Evolutionary conservation across 2,888 invertebrate species (phyloP), one percentile per base, ranked within the genome.

Genomic region (Tetranychus truncatus): DNA sequence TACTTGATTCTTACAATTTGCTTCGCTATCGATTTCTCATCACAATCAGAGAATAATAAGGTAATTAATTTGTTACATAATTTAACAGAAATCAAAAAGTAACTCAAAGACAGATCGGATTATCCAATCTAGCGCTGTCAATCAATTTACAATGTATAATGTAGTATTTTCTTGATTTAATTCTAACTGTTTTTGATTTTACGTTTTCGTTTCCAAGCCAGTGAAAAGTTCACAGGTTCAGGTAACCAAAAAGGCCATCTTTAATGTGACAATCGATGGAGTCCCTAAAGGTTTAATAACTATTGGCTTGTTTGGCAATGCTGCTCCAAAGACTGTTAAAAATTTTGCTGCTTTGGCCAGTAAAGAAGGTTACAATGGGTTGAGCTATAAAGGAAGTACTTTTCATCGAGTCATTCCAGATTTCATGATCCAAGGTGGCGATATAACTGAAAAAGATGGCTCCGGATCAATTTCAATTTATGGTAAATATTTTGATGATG

Each of bases 351-450:
- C 15, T n/a, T 34, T 72, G 18, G 45, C 45, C 46, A 72, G 18
- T 18, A 11, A 11, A 69, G 20, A 69, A 4, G 44, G 72, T 5
- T 44, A 5, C 5, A 72, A 45, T n/a, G 44, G 34, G 34, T 45
- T 72, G n/a, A 46, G 44, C 15, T 72, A 45, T 44, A 72, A 72
- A 11, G 46, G 46, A 24, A 45, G 45, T n/a, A 72, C 34, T 45
- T 72, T 72, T 20, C 72, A 72, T 11, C 44, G 72, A 44, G 45
- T 72, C 15, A 45, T 72, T 8, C 45, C 34, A 9, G 46, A 45
- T 11, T 72, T 72, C 46, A 72, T 72, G 72, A 45, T 72, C n/a
- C 72, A 72, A 45, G 72, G 72, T 1, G 72, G 72, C 4, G 72
- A 72, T 72, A 34, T 72, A 4, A 72, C 72, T 11, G 20, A 72